These are phyloP conservation scores for Drosophila fungiperda DNA, from an alignment of 2,888 invertebrate species.

Conservation along the genomic window DNA sequence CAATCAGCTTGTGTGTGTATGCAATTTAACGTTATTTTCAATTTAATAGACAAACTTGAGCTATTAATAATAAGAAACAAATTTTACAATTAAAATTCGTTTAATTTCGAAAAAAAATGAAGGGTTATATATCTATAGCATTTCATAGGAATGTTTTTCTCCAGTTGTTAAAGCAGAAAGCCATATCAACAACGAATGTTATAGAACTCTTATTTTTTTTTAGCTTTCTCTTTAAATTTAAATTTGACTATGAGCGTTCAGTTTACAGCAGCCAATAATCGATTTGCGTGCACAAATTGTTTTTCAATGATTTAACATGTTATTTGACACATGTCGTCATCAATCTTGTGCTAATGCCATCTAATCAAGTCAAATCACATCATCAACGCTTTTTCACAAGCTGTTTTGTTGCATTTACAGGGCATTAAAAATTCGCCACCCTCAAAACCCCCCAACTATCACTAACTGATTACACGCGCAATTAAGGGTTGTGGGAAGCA, in stretches of 20 bases:
- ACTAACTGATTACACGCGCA: constrained; percentile 70
- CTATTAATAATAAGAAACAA: neutral
- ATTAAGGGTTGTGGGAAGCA: constrained; percentile 71
- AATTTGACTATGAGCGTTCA: constrained; percentile 1
- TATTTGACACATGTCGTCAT: constrained; percentile 63
- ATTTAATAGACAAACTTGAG: neutral
- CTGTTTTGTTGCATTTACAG: constrained; percentile 69
- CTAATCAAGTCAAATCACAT: constrained; percentile 66
- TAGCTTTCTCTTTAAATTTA: neutral
- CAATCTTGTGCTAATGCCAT: constrained; percentile 64
- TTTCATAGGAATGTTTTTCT: neutral
- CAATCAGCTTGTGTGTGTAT: constrained; percentile 12
- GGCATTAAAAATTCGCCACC: constrained; percentile 49
- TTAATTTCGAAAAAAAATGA: neutral
- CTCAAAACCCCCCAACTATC: constrained; percentile 14
- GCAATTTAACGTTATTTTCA: neutral
- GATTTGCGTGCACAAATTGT: constrained; percentile 38
- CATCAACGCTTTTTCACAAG: constrained; percentile 55
- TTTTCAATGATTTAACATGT: constrained; percentile 45
- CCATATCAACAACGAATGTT: neutral
- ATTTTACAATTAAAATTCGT: neutral
- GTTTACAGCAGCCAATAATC: neutral
- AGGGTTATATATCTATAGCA: neutral
- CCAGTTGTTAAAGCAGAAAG: neutral
- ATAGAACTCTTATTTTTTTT: neutral